Percentiles rank a stretch among this genome's conserved stretches.
Conservation (phyloP, 2,113 vertebrate species). For the Neolamprologus falcicula region DNA sequence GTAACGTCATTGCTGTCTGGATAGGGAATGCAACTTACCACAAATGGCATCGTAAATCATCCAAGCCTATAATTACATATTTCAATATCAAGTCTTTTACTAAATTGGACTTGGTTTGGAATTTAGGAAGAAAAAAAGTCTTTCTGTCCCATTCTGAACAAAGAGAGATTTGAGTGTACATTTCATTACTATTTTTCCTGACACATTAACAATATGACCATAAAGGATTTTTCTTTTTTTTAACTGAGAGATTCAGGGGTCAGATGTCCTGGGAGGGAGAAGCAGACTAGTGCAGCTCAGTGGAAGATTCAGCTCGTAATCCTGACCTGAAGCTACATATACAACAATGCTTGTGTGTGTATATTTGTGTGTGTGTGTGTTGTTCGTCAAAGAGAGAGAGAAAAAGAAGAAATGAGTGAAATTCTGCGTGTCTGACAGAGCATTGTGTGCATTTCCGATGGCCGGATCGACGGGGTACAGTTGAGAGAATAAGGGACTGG, state of each 20-base stretch:
- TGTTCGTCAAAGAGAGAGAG: background rate
- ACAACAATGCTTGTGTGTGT: background rate
- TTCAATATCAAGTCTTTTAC: background rate
- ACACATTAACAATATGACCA: background rate
- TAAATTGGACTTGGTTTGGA: background rate
- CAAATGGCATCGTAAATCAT: background rate
- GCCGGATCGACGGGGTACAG: background rate
- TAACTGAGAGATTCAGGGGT: background rate
- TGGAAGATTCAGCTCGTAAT: conserved; percentile 13
- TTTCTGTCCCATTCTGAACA: background rate
- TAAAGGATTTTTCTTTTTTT: background rate
- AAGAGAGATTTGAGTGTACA: background rate
- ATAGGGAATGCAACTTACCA: background rate
- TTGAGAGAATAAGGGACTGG: background rate
- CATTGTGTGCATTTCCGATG: background rate
- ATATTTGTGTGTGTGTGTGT: background rate
- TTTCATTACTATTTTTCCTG: background rate
- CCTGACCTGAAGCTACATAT: conserved; percentile 21
- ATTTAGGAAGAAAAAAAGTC: background rate
- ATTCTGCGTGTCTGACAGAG: background rate
- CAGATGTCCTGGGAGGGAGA: background rate
- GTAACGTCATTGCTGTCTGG: background rate
- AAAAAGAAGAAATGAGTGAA: background rate
- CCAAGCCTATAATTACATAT: background rate
- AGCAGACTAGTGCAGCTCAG: background rate